Conservation (phyloP, 1,140 invertebrate species). For the Drosophila orosa region DNA sequence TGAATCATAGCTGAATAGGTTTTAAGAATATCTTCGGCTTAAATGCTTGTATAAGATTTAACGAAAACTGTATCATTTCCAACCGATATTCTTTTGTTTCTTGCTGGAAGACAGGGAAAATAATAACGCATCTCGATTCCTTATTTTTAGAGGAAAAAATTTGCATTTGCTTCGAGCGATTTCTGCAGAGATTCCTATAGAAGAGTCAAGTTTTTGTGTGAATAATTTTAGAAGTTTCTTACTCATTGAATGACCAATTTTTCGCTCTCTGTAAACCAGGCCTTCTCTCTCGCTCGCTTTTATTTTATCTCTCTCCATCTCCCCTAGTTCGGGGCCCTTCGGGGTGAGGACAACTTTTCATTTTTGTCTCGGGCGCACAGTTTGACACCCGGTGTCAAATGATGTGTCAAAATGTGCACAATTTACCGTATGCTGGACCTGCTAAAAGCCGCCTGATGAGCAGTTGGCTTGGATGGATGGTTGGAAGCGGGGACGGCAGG, state of each 20-base stretch:
- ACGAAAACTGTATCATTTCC: too few species aligned
- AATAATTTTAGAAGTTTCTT: background rate
- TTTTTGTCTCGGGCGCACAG: slow-evolving; percentile 65
- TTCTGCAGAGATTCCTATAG: background rate
- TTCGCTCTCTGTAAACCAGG: slow-evolving; percentile 1
- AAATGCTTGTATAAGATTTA: too few species aligned
- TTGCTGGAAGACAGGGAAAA: too few species aligned
- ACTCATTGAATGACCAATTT: background rate
- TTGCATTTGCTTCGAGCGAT: too few species aligned
- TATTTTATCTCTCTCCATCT: slow-evolving; percentile 26
- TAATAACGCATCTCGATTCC: too few species aligned
- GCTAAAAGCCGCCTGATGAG: slow-evolving; percentile 48
- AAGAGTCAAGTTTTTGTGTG: background rate
- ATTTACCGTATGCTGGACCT: slow-evolving; percentile 67
- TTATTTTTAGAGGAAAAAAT: too few species aligned
- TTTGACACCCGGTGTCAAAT: slow-evolving; percentile 78
- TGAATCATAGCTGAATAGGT: too few species aligned
- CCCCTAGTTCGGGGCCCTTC: background rate
- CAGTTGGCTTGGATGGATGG: slow-evolving; percentile 4
- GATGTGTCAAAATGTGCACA: slow-evolving; percentile 79
- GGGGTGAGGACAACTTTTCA: slow-evolving; percentile 65
- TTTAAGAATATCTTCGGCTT: too few species aligned
- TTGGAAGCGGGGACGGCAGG: background rate
- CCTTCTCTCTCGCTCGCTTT: slow-evolving; percentile 2
- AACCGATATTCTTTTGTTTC: too few species aligned